A percentile compares a stretch with the other conserved stretches of the same genome.
Conservation (phyloP, 2,113 vertebrate genomes). For the Alligator mississippiensis region DNA sequence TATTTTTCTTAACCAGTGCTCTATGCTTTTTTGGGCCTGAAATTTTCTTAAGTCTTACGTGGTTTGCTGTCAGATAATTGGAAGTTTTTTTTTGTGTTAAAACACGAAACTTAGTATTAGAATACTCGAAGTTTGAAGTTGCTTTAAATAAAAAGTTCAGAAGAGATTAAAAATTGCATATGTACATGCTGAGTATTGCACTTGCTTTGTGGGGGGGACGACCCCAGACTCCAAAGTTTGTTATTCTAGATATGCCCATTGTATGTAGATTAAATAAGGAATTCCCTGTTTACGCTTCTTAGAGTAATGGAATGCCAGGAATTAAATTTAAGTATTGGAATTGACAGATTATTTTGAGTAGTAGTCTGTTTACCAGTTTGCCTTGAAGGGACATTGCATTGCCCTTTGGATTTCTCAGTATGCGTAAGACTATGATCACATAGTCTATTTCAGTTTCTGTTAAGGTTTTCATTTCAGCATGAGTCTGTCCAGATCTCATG, state of each 20-base stretch:
- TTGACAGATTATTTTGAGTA: background rate
- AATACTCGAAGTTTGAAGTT: background rate
- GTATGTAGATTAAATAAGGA: background rate
- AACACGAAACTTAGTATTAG: background rate
- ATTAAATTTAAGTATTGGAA: background rate
- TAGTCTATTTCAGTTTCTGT: background rate
- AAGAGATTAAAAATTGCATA: background rate
- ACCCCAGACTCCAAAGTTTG: background rate
- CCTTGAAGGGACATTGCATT: background rate
- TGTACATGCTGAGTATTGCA: background rate
- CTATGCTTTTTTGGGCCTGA: background rate
- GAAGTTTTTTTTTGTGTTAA: too few relatives aligned
- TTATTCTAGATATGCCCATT: background rate
- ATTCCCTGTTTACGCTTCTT: background rate
- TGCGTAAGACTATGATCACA: background rate
- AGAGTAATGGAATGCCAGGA: background rate
- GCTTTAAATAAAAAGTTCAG: background rate
- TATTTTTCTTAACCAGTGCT: background rate
- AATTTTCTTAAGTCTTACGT: background rate
- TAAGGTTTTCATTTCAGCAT: background rate
- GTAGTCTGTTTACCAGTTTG: background rate
- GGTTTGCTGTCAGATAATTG: too few relatives aligned
- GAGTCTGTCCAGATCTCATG: fast-evolving
- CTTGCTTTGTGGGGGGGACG: background rate
- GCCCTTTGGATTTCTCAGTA: background rate